Percentiles rank a stretch among this genome's conserved stretches.
These are phyloP conservation scores for Pterostichus niger DNA, from an alignment of 2,888 invertebrate genomes.

Conservation along the genomic window DNA sequence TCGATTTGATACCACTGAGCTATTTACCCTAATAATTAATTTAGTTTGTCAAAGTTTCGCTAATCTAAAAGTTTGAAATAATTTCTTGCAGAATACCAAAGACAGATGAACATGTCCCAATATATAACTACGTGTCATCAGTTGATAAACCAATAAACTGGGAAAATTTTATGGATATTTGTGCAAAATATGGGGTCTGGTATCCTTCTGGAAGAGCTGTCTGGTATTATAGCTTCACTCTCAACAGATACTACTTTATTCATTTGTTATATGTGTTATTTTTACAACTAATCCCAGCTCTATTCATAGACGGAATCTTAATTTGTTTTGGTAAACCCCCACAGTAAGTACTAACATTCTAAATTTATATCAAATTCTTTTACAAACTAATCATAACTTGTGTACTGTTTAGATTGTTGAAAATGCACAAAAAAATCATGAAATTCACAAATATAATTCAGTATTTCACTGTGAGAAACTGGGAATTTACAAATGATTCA, in stretches of 20 bases:
- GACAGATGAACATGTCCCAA: slow-evolving; percentile 78
- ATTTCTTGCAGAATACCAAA: slow-evolving; percentile 70
- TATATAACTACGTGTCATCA: slow-evolving; percentile 92
- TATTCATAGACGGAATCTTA: slow-evolving; percentile 79
- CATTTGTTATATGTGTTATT: slow-evolving; percentile 82
- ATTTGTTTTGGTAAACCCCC: slow-evolving; percentile 79
- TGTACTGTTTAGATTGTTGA: slow-evolving; percentile 82
- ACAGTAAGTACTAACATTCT: slow-evolving; percentile 76
- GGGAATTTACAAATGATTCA: slow-evolving; percentile 81
- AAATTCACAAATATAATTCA: slow-evolving; percentile 84
- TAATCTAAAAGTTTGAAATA: slow-evolving; percentile 72
- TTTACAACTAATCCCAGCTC: slow-evolving; percentile 82
- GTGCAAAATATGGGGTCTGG: slow-evolving; percentile 78
- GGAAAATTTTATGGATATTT: slow-evolving; percentile 82
- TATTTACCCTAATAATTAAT: no score
- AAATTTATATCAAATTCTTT: neutral
- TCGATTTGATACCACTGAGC: no score
- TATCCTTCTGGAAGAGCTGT: slow-evolving; percentile 82
- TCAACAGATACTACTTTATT: slow-evolving; percentile 80
- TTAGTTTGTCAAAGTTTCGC: no score
- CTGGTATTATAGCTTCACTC: slow-evolving; percentile 83
- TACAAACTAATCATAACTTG: slow-evolving; percentile 11
- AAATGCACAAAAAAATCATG: slow-evolving; percentile 87
- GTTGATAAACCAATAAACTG: slow-evolving; percentile 89
- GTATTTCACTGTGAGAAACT: slow-evolving; percentile 86